phyloP scores from a whole-genome alignment of 1,140 invertebrate species.

The Saccostrea cuccullata region DNA sequence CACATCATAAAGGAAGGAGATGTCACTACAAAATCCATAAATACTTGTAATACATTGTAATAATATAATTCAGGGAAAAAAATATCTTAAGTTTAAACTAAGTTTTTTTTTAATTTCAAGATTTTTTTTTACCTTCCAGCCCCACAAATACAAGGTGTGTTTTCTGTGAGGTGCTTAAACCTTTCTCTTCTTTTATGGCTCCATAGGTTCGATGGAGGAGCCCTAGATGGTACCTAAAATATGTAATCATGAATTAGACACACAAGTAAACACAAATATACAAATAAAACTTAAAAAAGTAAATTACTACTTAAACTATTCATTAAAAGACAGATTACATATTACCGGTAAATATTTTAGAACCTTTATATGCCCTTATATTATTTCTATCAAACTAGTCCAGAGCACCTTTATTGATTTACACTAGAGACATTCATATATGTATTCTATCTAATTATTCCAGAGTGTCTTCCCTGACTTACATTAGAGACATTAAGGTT shows the following conservation, averaged over 20 bases:
- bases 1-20: slow-evolving; percentile 78
- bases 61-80: not conserved
- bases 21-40: slow-evolving; percentile 68
- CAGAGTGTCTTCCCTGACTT: slow-evolving; percentile 37
- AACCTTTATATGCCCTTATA: too few relatives aligned
- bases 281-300: not conserved
- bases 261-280: not conserved
- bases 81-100: too few relatives aligned
- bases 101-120: too few relatives aligned
- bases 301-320: too few relatives aligned
- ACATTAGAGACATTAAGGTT: slow-evolving; percentile 70
- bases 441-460: too few relatives aligned
- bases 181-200: slow-evolving; percentile 73
- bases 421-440: too few relatives aligned
- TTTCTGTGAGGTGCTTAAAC: slow-evolving; percentile 76
- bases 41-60: not conserved
- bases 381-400: too few relatives aligned
- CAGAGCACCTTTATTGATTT: too few relatives aligned
- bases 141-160: slow-evolving; percentile 77
- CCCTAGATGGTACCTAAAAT: slow-evolving; percentile 64
- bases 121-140: slow-evolving; percentile 74
- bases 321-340: too few relatives aligned
- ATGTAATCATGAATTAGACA: not conserved
- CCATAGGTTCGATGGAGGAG: slow-evolving; percentile 77
- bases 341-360: too few relatives aligned